Evolutionary conservation across 2,888 invertebrate species (phyloP).

Genomic region (Tipula vernalis): DNA sequence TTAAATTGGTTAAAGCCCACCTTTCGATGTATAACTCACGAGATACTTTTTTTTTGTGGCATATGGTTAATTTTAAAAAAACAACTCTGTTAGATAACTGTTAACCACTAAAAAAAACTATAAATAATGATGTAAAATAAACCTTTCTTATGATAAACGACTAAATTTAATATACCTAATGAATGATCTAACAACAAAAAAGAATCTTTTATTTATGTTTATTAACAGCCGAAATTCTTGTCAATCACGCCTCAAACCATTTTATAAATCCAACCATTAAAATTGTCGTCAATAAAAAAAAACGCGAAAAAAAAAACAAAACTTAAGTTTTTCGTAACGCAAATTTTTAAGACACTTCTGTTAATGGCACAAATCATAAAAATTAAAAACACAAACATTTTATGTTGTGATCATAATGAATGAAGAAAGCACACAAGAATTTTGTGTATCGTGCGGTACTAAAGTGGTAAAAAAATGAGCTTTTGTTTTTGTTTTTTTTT

Average conservation of each 20-base stretch:
- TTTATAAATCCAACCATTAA: not conserved
- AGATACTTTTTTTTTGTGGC: no score
- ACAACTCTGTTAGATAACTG: no score
- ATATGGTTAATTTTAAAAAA: no score
- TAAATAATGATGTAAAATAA: no score
- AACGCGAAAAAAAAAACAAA: not conserved
- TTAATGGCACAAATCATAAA: not conserved
- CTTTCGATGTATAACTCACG: no score
- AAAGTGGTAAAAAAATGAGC: not conserved
- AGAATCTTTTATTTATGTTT: no score
- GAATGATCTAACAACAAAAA: no score
- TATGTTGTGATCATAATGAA: not conserved
- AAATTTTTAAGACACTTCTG: not conserved
- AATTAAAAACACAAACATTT: not conserved
- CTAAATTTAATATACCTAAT: no score
- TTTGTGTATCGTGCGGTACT: not conserved
- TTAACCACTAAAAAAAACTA: no score
- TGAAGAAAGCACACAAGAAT: not conserved
- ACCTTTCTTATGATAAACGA: no score
- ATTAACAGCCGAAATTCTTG: not conserved
- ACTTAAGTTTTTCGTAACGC: not conserved
- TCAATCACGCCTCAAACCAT: not conserved
- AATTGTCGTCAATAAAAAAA: not conserved
- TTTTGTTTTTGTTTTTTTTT: not conserved
- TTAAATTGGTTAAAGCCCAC: no score